These are phyloP conservation scores for Drosophila sordidapex DNA, from an alignment of 2,888 invertebrate genomes.

Conservation along the genomic window DNA sequence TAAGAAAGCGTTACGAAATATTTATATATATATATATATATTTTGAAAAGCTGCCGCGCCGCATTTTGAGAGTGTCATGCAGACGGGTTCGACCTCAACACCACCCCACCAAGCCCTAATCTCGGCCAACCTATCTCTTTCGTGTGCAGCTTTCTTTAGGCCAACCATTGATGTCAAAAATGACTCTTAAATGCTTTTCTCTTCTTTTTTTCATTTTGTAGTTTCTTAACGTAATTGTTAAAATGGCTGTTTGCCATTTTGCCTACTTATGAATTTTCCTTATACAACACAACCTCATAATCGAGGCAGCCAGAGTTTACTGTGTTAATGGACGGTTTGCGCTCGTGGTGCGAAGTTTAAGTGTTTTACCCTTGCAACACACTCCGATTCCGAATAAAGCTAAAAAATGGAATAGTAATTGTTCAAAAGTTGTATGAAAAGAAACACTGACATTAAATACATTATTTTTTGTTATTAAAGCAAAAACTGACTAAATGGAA, in stretches of 20 bases:
- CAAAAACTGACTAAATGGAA: neutral
- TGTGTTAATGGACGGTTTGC: constrained; percentile 71
- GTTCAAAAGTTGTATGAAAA: constrained; percentile 27
- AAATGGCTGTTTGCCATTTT: constrained; percentile 53
- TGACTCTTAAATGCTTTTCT: constrained; percentile 53
- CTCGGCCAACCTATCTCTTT: neutral
- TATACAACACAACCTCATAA: constrained; percentile 14
- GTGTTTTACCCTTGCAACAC: constrained; percentile 69
- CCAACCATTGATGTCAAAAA: constrained; percentile 56
- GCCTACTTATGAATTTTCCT: constrained; percentile 50
- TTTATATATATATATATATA: constrained; percentile 47
- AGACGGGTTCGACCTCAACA: constrained; percentile 23
- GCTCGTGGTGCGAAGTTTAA: constrained; percentile 60
- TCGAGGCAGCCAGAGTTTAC: constrained; percentile 64
- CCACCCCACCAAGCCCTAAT: constrained; percentile 8
- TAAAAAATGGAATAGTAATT: constrained; percentile 39
- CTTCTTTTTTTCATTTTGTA: constrained; percentile 12
- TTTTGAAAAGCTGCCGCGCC: constrained; percentile 40
- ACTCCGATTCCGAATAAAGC: constrained; percentile 22
- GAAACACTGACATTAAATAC: neutral
- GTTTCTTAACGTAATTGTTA: constrained; percentile 53
- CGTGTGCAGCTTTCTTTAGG: constrained; percentile 43
- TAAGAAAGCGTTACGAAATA: constrained; percentile 77
- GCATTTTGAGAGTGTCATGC: constrained; percentile 40
- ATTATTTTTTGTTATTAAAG: neutral